Evolutionary conservation across 2,113 vertebrate genomes (phyloP), one percentile per base, ranked within the genome.

Genomic region (Seriola rivoliana): DNA sequence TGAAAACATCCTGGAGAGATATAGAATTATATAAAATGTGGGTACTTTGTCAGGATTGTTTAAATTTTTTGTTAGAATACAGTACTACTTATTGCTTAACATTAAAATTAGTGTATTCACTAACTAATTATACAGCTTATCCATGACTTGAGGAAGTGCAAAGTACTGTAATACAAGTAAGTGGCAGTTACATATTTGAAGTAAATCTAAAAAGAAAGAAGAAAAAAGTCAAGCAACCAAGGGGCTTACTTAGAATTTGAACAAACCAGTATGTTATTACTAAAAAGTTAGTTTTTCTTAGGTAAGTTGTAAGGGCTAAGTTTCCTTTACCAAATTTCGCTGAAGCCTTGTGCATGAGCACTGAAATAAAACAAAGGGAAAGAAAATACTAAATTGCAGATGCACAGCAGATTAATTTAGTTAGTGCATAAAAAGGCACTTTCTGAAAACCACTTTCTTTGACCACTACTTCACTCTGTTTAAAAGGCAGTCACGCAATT

Each of bases 401-500:
- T 67, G 72, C 29, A 90, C 23, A 89, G 71, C 14, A 85, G 68
- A 71, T 83, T 89, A 86, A 84, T 55, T 29, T 13, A 36, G 40
- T 87, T 79, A 85, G 64, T 75, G 74, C 80, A 74, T 80, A 63
- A 81, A 83, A 93, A 93, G 91, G 88, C 92, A 95, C 90, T 83
- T 90, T 73, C 46, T 79, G 23, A 89, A 77, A 68, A 71, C 34
- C 38, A 68, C 54, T 59, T 70, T 80, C 64, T 86, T 68, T 75
- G 19, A 84, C 48, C 23, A 78, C 25, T 68, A 69, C 77, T 66
- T 83, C 66, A 85, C 65, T 82, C 73, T 48, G 25, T 66, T 75
- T 63, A 79, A 85, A 82, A 87, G 85, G 81, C 80, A 83, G 68
- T 76, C 68, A 67, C n/a, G n/a, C 21, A 52, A 62, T 44, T 55